Conservation (phyloP, 2,113 vertebrate species). For the Pristiophorus japonicus region DNA sequence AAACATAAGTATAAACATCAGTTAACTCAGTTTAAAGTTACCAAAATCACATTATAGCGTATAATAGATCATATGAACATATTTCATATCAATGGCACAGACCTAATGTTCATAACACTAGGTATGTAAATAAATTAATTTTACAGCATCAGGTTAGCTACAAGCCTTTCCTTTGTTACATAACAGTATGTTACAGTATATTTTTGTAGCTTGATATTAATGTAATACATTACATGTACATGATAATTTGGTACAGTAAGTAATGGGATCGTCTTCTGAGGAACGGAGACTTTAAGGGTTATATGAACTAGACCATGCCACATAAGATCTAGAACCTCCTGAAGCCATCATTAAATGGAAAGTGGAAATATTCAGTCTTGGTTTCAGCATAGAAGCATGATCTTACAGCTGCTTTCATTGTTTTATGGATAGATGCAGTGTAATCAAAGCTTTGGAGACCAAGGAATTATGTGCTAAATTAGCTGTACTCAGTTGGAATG, state of each 20-base stretch:
- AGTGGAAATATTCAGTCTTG: neutral
- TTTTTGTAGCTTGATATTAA: neutral
- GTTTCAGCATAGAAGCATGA: neutral
- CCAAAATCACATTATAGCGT: too few relatives aligned
- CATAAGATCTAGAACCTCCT: neutral
- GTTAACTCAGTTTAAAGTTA: too few relatives aligned
- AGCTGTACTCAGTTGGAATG: neutral
- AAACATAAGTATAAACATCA: too few relatives aligned
- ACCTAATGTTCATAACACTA: neutral
- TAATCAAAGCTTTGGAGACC: neutral
- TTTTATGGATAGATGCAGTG: too few relatives aligned
- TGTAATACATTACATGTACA: neutral
- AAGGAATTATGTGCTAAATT: neutral
- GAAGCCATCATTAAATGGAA: neutral
- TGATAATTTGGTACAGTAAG: neutral
- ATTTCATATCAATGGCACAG: neutral
- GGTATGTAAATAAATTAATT: neutral
- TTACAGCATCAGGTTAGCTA: neutral
- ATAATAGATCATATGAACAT: too few relatives aligned
- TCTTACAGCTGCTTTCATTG: neutral
- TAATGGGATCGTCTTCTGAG: neutral
- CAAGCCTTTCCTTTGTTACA: neutral
- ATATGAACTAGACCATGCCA: neutral
- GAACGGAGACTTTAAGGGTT: neutral
- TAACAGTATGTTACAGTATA: neutral